A percentile compares a stretch with the other conserved stretches of the same genome.
Evolutionary conservation across 2,888 invertebrate species (phyloP).

Genomic region (Parasteatoda lunata): DNA sequence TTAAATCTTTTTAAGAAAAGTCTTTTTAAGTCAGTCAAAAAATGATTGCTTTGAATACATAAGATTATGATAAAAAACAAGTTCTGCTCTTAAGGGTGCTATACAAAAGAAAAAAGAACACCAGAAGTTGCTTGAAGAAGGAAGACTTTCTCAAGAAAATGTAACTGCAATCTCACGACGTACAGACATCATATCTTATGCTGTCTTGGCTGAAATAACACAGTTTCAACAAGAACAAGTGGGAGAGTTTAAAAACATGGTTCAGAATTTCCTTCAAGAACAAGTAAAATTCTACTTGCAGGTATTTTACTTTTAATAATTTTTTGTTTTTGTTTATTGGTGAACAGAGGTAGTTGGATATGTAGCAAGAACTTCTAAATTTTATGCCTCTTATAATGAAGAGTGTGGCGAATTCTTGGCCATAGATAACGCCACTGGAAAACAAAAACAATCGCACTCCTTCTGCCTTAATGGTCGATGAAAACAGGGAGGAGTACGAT

Average conservation of each 20-base stretch:
- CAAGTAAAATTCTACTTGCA: slow-evolving; percentile 95
- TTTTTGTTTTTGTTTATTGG: neutral
- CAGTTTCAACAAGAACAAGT: slow-evolving; percentile 93
- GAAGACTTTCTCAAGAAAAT: slow-evolving; percentile 87
- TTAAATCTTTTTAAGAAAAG: no score
- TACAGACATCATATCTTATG: slow-evolving; percentile 94
- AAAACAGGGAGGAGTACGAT: no score
- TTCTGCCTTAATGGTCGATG: no score
- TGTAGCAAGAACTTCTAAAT: neutral
- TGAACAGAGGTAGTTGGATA: neutral
- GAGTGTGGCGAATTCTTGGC: neutral
- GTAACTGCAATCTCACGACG: slow-evolving; percentile 86
- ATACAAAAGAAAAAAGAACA: slow-evolving; percentile 86
- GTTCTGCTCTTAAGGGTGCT: slow-evolving; percentile 27
- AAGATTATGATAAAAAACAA: no score
- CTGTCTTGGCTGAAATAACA: slow-evolving; percentile 93
- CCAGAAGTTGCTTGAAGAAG: slow-evolving; percentile 85
- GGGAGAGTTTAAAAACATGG: slow-evolving; percentile 87
- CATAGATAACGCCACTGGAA: neutral
- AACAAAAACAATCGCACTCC: neutral
- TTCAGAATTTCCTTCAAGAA: slow-evolving; percentile 88
- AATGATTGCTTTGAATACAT: no score
- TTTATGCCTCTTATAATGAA: neutral
- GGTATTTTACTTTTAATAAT: slow-evolving; percentile 72
- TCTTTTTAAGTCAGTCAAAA: no score